Percentiles rank a stretch among this genome's conserved stretches.
Evolutionary conservation across 2,888 invertebrate genomes (phyloP).

Genomic region (Diarsia brunnea): DNA sequence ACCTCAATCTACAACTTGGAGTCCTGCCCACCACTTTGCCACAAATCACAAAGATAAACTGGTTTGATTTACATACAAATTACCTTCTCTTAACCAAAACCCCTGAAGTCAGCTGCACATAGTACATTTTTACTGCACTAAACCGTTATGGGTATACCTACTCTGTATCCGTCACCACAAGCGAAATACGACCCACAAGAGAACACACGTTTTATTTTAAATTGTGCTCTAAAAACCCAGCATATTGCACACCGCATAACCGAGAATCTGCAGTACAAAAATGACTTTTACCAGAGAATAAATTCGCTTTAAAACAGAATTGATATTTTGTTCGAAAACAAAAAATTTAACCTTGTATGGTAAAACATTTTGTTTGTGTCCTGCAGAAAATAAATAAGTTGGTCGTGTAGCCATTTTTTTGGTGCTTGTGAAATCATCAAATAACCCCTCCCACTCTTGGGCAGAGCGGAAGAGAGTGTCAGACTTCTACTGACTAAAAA

Average conservation of each 20-base stretch:
- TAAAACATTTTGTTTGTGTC: constrained; percentile 24
- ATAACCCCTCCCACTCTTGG: too few relatives aligned
- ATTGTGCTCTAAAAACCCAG: constrained; percentile 26
- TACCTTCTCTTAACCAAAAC: constrained; percentile 36
- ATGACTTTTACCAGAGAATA: constrained; percentile 18
- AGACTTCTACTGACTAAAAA: too few relatives aligned
- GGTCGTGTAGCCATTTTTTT: too few relatives aligned
- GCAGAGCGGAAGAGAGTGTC: too few relatives aligned
- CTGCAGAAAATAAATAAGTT: constrained; percentile 16
- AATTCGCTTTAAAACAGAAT: constrained; percentile 36
- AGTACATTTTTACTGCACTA: constrained; percentile 29
- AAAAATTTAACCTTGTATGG: constrained; percentile 22
- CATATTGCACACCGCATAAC: constrained; percentile 20
- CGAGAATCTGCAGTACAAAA: constrained; percentile 28
- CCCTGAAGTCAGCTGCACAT: constrained; percentile 10
- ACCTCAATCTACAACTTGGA: constrained; percentile 27
- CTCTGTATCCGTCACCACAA: constrained; percentile 42
- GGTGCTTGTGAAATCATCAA: too few relatives aligned
- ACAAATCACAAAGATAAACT: constrained; percentile 27
- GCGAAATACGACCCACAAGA: constrained; percentile 36
- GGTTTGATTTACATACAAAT: constrained; percentile 56
- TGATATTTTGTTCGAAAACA: constrained; percentile 22
- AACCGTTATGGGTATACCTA: constrained; percentile 30
- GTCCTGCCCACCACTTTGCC: constrained; percentile 24
- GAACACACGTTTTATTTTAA: constrained; percentile 46